Conservation (phyloP, 2,797 vertebrate species). For the Leucoraja ocellata region DNA sequence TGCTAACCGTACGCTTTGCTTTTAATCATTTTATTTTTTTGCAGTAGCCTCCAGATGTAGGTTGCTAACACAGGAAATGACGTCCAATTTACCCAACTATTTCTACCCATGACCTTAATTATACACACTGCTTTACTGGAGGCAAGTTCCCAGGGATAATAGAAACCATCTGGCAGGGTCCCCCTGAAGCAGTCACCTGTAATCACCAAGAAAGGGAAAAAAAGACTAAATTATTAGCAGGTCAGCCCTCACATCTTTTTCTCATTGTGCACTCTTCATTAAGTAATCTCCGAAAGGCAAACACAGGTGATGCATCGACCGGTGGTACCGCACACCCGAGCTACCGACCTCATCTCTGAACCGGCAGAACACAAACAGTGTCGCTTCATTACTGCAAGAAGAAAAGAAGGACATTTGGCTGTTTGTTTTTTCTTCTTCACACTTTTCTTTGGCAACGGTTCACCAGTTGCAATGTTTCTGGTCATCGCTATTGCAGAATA, state of each 20-base stretch:
- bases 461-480: neutral
- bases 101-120: conserved; percentile 34
- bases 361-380: neutral
- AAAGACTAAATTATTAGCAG: conserved; percentile 28
- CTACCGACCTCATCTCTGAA: conserved; percentile 17
- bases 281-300: neutral
- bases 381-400: neutral
- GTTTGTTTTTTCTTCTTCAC: neutral
- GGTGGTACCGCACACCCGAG: neutral
- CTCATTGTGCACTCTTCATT: conserved; percentile 31
- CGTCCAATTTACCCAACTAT: conserved; percentile 29
- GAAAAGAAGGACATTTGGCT: neutral
- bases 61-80: conserved; percentile 26
- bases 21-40: neutral
- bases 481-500: neutral
- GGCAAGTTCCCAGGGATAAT: conserved; percentile 29
- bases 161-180: conserved; percentile 9
- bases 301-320: conserved; percentile 24
- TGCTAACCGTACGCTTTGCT: neutral
- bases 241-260: conserved; percentile 27
- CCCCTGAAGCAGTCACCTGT: conserved; percentile 30
- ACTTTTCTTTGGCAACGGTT: neutral
- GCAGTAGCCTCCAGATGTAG: neutral
- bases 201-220: neutral
- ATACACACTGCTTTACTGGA: conserved; percentile 5